Evolutionary conservation across 2,888 invertebrate species (phyloP), one percentile per base, ranked within the genome.

Genomic region (Herminia tarsipennalis): DNA sequence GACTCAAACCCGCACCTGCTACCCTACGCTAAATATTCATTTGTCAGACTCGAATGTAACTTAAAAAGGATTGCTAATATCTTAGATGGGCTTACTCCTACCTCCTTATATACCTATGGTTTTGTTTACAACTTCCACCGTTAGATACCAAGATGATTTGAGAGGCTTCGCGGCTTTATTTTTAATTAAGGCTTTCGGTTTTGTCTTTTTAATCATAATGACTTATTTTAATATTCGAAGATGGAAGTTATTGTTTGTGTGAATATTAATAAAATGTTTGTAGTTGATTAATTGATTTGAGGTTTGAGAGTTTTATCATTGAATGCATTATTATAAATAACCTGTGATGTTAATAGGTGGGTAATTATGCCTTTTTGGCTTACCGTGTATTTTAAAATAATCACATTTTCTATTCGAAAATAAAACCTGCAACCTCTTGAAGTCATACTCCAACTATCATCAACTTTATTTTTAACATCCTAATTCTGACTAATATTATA

Each of bases 41-140:
- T 87, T 88, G 86, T 88, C 86, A 86, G 75, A 76, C 79, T 69
- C 73, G 79, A 78, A 82, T 80, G 83, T 76, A 81, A 85, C 71
- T 86, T 85, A 79, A 81, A 86, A 88, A 86, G 86, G 86, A 87
- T 88, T 83, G 86, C 78, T 87, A 86, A 86, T 87, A 83, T 86
- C 82, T 85, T 76, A 83, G 82, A 85, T 86, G 85, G 85, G 78
- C 71, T 82, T 51, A 29, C 39, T 77, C 72, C 45, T n/a, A n/a
- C n/a, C n/a, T n/a, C n/a, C n/a, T n/a, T n/a, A n/a, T n/a, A 69
- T 71, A 66, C 70, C 59, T 59, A 65, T 13, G 53, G 68, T 76
- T 73, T 78, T 81, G 81, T 81, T 81, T 81, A 77, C 66, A 70
- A 61, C 57, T 68, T 58, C 41, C 61, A 63, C 49, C 35, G 47